phyloP scores from a whole-genome alignment of 2,113 vertebrate species.

The Takifugu flavidus region DNA sequence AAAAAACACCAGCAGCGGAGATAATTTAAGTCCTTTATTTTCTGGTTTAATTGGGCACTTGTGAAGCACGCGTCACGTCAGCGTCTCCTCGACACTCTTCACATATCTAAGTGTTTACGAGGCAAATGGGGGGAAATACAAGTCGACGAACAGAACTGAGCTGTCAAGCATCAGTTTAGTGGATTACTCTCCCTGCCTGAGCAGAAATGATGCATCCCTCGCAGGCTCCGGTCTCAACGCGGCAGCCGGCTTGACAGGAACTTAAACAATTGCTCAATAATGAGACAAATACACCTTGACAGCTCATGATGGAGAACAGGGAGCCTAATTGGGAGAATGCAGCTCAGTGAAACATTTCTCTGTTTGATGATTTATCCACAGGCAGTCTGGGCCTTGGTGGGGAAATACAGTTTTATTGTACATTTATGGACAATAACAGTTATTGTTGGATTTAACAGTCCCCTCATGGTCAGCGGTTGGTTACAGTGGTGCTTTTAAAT shows the following conservation, averaged over 20 bases:
- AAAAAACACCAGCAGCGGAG: conserved; percentile 19
- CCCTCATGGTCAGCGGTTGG: no score
- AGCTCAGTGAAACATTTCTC: conserved; percentile 36
- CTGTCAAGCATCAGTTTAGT: conserved; percentile 63
- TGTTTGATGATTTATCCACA: conserved; percentile 44
- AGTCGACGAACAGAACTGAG: conserved; percentile 56
- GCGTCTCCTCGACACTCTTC: conserved; percentile 37
- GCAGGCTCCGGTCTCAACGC: conserved; percentile 43
- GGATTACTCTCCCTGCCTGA: conserved; percentile 52
- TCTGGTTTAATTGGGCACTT: conserved; percentile 42
- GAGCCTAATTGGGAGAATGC: conserved; percentile 45
- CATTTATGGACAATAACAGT: conserved; percentile 17
- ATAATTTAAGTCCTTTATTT: conserved; percentile 49
- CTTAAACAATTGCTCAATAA: conserved; percentile 68
- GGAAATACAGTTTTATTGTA: conserved; percentile 22
- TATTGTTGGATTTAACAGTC: background rate
- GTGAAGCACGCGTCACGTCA: conserved; percentile 14
- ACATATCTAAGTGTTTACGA: conserved; percentile 49
- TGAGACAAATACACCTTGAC: conserved; percentile 66
- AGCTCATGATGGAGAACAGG: conserved; percentile 56
- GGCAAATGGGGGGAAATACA: conserved; percentile 37
- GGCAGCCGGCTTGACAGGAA: conserved; percentile 58
- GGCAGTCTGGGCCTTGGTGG: conserved; percentile 21
- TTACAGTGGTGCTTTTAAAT: background rate
- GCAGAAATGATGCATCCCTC: conserved; percentile 40